Conservation (phyloP, 2,113 vertebrate species). For the Cinclus cinclus region DNA sequence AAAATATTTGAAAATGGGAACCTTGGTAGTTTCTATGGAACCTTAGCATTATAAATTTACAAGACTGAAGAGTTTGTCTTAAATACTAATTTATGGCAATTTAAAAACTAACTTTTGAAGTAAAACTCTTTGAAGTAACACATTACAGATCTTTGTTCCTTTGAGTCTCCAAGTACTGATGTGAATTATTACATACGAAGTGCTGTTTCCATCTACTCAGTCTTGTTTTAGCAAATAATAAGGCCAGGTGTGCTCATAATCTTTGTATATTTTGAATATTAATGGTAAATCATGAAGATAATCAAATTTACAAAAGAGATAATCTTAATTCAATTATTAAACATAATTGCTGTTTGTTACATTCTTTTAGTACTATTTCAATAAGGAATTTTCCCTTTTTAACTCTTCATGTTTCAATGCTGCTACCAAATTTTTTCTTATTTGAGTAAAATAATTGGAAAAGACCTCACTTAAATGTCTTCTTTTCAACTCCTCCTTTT, state of each 20-base stretch:
- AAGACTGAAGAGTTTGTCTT: background rate
- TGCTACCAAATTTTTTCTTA: background rate
- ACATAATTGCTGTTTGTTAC: background rate
- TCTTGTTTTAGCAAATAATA: background rate
- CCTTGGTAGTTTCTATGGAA: background rate
- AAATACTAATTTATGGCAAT: background rate
- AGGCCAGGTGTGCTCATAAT: background rate
- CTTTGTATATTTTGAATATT: background rate
- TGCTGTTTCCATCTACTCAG: background rate
- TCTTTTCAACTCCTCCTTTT: background rate
- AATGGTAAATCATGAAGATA: background rate
- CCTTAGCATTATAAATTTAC: background rate
- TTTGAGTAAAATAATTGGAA: background rate
- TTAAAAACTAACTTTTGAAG: background rate
- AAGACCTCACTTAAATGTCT: background rate
- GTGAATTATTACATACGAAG: background rate
- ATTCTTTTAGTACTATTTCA: background rate
- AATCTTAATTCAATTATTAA: conserved; percentile 1
- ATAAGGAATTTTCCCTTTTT: background rate
- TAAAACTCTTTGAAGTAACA: conserved; percentile 14
- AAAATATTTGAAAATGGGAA: background rate
- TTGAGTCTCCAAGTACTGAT: background rate
- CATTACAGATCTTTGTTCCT: conserved; percentile 40
- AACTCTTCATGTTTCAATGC: background rate
- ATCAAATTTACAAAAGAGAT: background rate